A percentile compares a stretch with the other conserved stretches of the same genome.
phyloP scores from a whole-genome alignment of 2,113 vertebrate genomes.

The Hemiprocne comata region DNA sequence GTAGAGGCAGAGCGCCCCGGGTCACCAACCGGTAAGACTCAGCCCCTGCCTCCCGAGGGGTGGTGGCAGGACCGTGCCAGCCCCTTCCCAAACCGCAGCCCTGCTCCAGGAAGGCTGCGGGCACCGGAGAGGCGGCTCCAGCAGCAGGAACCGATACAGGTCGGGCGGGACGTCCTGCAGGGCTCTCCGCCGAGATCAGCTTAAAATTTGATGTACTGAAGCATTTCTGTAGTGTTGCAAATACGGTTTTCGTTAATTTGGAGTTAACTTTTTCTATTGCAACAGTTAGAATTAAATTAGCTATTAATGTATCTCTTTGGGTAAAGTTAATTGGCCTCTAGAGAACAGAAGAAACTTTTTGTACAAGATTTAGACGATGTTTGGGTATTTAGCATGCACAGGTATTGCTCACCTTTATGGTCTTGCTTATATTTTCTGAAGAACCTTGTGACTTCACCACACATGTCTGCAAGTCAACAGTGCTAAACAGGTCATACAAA shows the following conservation, averaged over 20 bases:
- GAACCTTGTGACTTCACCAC: not conserved
- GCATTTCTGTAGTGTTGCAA: not conserved
- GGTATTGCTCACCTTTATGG: not conserved
- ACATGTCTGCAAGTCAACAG: accelerated
- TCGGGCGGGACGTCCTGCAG: not conserved
- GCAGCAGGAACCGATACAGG: not conserved
- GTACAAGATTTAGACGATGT: not conserved
- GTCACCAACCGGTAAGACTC: too few relatives aligned
- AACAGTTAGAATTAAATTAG: not conserved
- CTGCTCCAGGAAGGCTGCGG: not conserved
- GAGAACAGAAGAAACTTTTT: not conserved
- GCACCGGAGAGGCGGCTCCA: not conserved
- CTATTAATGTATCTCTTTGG: not conserved
- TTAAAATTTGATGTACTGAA: accelerated
- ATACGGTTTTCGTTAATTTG: accelerated
- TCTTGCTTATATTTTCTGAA: not conserved
- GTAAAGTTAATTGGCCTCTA: not conserved
- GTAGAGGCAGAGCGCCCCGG: too few relatives aligned
- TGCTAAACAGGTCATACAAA: not conserved
- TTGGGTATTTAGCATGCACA: not conserved
- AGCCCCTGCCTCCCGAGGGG: too few relatives aligned
- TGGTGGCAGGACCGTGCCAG: not conserved
- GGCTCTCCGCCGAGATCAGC: not conserved
- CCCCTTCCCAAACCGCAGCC: not conserved
- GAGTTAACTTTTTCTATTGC: accelerated